Evolutionary conservation across 2,113 vertebrate species (phyloP).

Genomic region (Sebastes schlegelii): DNA sequence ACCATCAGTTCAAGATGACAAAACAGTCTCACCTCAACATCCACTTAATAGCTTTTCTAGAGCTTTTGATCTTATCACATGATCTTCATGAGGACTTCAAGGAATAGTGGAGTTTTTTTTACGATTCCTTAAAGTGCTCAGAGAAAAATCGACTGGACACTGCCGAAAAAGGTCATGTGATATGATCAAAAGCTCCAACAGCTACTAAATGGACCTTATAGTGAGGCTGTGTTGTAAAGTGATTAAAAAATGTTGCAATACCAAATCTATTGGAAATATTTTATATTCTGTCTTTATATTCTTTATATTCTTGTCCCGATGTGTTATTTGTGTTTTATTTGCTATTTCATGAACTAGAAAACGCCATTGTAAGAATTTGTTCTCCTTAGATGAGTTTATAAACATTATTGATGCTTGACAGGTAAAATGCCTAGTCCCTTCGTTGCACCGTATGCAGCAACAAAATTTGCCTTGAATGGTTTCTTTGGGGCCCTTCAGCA

Average conservation of each 20-base stretch:
- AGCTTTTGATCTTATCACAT: not conserved
- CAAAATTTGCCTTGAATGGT: conserved; percentile 90
- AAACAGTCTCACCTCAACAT: not conserved
- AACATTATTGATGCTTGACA: conserved; percentile 54
- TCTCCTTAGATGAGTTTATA: not conserved
- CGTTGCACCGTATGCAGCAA: conserved; percentile 84
- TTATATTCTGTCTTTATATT: not conserved
- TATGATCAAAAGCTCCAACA: not conserved
- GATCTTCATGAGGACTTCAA: not conserved
- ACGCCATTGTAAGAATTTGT: not conserved
- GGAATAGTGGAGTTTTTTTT: not conserved
- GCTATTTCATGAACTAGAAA: not conserved
- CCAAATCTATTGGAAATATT: not conserved
- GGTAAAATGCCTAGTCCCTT: conserved; percentile 85
- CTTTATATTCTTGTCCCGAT: not conserved
- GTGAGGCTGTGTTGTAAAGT: not conserved
- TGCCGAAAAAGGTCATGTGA: not conserved
- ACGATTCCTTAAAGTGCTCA: not conserved
- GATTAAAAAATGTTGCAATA: not conserved
- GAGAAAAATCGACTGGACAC: not conserved
- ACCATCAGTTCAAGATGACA: not conserved
- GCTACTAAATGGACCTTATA: too few species aligned
- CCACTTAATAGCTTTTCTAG: not conserved
- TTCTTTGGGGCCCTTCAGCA: conserved; percentile 87
- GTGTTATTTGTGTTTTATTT: not conserved